Evolutionary conservation across 1,140 invertebrate species (phyloP).

Genomic region (Copidosoma floridanum): DNA sequence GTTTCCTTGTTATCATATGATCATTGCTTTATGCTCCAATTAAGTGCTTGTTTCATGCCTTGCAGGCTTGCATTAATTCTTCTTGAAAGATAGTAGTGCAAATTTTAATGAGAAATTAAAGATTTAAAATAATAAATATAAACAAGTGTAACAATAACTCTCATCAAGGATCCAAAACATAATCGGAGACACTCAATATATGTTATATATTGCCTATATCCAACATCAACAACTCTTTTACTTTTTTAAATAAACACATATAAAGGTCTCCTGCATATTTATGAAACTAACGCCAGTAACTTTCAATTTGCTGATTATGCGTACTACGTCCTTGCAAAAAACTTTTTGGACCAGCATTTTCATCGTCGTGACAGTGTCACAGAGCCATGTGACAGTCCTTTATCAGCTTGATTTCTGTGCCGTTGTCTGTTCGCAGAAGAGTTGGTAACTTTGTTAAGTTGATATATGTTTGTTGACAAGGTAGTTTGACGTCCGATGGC

Average conservation of each 20-base stretch:
- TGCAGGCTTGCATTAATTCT: too few species aligned
- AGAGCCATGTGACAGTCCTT: not conserved
- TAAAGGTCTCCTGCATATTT: slow-evolving; percentile 5
- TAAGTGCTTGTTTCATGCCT: too few species aligned
- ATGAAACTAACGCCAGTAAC: slow-evolving; percentile 7
- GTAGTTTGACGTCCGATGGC: too few species aligned
- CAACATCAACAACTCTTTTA: not conserved
- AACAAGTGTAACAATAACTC: not conserved
- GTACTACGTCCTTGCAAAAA: not conserved
- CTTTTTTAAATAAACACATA: slow-evolving; percentile 9
- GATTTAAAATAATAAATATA: too few species aligned
- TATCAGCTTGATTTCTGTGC: not conserved
- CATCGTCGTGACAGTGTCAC: not conserved
- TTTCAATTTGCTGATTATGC: too few species aligned
- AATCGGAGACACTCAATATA: slow-evolving; percentile 9
- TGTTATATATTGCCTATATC: slow-evolving; percentile 5
- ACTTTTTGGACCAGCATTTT: not conserved
- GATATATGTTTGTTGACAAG: too few species aligned
- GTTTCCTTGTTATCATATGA: not conserved
- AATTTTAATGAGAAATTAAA: too few species aligned
- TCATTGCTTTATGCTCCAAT: slow-evolving; percentile 8
- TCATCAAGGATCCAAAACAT: slow-evolving; percentile 12
- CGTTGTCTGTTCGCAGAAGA: not conserved
- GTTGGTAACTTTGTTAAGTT: too few species aligned
- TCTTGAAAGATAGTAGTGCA: too few species aligned